These are phyloP conservation scores for Leucophenga montana DNA, from an alignment of 2,888 invertebrate species.

Conservation along the genomic window DNA sequence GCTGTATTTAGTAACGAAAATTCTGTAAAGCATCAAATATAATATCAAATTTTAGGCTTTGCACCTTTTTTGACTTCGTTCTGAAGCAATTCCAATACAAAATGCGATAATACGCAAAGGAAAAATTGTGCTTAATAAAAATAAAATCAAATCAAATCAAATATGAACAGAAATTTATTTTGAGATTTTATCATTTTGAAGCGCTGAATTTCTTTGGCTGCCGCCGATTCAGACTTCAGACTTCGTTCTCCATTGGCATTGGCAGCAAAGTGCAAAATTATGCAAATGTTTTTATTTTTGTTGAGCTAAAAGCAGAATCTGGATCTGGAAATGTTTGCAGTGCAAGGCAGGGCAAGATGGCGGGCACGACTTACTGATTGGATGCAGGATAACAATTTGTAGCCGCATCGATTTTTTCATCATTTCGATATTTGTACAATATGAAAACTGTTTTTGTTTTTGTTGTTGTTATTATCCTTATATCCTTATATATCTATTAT, in stretches of 20 bases:
- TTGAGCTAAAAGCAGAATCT: neutral
- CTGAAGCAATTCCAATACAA: neutral
- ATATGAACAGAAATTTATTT: slow-evolving; percentile 10
- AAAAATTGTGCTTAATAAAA: no score
- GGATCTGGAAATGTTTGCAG: neutral
- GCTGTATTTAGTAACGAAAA: slow-evolving; percentile 39
- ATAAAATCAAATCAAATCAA: neutral
- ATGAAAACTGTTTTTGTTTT: neutral
- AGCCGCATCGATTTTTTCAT: slow-evolving; percentile 13
- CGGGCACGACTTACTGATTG: slow-evolving; percentile 4
- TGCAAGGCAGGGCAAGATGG: neutral
- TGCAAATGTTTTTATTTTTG: slow-evolving; percentile 49
- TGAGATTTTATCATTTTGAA: neutral
- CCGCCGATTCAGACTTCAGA: no score
- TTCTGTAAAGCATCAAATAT: slow-evolving; percentile 46
- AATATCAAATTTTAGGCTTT: neutral
- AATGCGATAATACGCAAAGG: no score
- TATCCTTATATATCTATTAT: neutral
- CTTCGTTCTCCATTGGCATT: no score
- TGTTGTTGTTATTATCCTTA: neutral
- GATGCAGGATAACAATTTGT: slow-evolving; percentile 20
- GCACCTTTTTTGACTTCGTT: neutral
- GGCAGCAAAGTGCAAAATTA: slow-evolving; percentile 52
- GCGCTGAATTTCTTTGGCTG: no score
- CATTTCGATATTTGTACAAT: neutral